Evolutionary conservation across 2,113 vertebrate species (phyloP).

Genomic region (Macrotus californicus): DNA sequence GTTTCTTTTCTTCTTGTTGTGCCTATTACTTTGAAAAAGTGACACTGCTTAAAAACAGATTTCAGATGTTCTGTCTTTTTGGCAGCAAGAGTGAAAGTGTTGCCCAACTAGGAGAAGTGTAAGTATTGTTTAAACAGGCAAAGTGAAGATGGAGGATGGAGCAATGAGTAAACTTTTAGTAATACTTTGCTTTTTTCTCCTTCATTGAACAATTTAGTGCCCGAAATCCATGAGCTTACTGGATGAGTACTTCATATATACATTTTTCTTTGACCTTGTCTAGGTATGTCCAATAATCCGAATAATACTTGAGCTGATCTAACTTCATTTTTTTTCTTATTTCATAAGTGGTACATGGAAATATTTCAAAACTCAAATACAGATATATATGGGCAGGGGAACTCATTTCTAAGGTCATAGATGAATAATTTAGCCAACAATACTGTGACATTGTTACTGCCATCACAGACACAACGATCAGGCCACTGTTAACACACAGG

Average conservation of each 20-base stretch:
- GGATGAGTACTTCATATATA: background rate
- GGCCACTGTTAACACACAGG: background rate
- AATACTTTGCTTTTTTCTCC: background rate
- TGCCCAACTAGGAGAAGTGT: slow-evolving; percentile 1
- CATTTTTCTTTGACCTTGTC: background rate
- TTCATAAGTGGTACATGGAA: background rate
- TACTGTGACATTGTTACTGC: background rate
- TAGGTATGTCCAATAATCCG: background rate
- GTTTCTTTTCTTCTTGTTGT: slow-evolving; percentile 75
- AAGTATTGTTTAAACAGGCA: slow-evolving; percentile 53
- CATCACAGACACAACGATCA: background rate
- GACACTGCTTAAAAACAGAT: slow-evolving; percentile 73
- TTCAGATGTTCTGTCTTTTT: slow-evolving; percentile 72
- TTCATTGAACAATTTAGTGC: background rate
- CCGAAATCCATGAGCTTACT: background rate
- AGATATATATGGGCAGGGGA: background rate
- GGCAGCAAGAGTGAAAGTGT: slow-evolving; percentile 59
- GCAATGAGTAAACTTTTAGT: background rate
- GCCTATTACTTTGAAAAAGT: slow-evolving; percentile 76
- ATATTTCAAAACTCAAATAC: background rate
- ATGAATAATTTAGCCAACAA: background rate
- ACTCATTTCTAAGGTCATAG: background rate
- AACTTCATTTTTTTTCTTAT: background rate
- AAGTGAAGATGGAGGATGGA: background rate
- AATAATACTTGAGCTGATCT: background rate